Base-by-base conservation (phyloP, 2,113 vertebrate genomes). In the Fregetta grallaria region DNA sequence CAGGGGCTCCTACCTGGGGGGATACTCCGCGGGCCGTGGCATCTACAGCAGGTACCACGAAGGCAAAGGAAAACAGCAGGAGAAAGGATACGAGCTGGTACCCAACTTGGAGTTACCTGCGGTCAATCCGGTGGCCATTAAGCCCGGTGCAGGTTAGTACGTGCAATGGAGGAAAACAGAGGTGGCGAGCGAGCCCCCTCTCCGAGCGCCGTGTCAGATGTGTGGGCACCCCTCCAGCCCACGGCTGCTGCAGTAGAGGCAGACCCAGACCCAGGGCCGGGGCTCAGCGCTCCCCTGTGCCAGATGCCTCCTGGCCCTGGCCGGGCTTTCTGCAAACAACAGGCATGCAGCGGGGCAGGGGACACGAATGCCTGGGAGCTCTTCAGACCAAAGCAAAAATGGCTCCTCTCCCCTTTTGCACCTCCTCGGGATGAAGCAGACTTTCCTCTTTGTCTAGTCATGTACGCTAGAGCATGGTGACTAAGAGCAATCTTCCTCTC, bases 1-100 rank as follows among this genome's bases (percentile, higher is more conserved):
- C 86, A 98, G 99, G 93, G 99, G 99, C 66, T 99, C 99, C 13
- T 99, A 99, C 99, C 99, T 99, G 68, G 99, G 99, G 78, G 99
- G 99, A 98, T 99, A 99, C 97, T 99, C 99, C 42, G 99, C 99
- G 0, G 99, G 99, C 97, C 99, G 99, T 95, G 99, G 99, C 97
- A 99, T 99, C 98, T 99, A 99, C 98, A 99, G 99, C 98, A 99
- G 99, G 96, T 99, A 99, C 97, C 99, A 99, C 7, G 99, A 99
- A 98, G 99, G 99, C 98, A 99, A 99, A 99, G 98, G 98, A 98
- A 99, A 99, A 96, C 98, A 98, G 96, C 98, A 98, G 88, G 99
- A 99, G 95, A 99, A 99, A 98, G 98, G 99, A 97, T 99, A 99
- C 79, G 99, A 99, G 96, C 98, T 99, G 97, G 98, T 99, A 96